These are phyloP conservation scores for Aplidium turbinatum DNA, from an alignment of 23 tunicate species.

Conservation along the genomic window DNA sequence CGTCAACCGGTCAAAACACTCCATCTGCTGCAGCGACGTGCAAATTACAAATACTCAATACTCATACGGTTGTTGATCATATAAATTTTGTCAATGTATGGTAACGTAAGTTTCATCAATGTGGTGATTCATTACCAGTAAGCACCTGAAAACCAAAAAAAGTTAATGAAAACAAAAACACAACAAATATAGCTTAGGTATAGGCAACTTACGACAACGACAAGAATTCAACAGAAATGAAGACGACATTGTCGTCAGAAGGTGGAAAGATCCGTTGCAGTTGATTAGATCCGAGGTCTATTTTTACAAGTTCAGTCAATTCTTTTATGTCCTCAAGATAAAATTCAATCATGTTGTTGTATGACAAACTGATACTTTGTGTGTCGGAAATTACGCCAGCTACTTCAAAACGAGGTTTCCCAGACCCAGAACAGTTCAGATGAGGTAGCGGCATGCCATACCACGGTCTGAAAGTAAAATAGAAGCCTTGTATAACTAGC, in stretches of 20 bases:
- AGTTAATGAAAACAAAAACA: no score
- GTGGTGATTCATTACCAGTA: no score
- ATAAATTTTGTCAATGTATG: no score
- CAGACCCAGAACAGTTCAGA: conserved; percentile 53
- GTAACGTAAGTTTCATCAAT: no score
- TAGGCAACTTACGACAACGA: conserved; percentile 65
- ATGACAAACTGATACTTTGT: conserved; percentile 51
- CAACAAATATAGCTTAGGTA: no score
- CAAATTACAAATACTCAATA: no score
- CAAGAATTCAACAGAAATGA: conserved; percentile 12
- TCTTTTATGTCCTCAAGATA: conserved; percentile 28
- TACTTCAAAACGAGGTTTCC: conserved; percentile 31
- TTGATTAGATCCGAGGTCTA: conserved; percentile 42
- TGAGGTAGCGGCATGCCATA: conserved; percentile 50
- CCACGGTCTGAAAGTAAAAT: conserved; percentile 31
- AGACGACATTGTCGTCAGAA: conserved; percentile 8
- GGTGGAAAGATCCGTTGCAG: conserved; percentile 34
- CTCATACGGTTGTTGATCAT: no score
- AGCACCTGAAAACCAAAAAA: no score
- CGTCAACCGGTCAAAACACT: no score
- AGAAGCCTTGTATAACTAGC: no score
- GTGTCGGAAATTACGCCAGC: conserved; percentile 47
- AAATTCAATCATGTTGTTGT: conserved; percentile 56
- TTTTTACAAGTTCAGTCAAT: conserved; percentile 18
- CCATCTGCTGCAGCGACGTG: no score